phyloP scores from a whole-genome alignment of 2,113 vertebrate genomes.

The Delphinapterus leucas region DNA sequence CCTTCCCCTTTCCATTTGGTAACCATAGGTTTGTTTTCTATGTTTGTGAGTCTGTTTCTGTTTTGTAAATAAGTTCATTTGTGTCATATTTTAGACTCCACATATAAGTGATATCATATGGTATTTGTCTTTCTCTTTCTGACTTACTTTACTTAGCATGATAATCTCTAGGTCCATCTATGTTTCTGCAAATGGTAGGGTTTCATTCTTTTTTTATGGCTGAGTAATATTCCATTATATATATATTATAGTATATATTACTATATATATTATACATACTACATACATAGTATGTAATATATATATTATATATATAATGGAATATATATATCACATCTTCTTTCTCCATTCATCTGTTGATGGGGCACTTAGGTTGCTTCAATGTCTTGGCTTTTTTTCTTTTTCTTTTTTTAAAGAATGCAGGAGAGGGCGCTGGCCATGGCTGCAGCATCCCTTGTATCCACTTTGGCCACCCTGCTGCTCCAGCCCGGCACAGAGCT shows the following conservation, averaged over 20 bases:
- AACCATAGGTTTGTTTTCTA: neutral
- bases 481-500: no score
- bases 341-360: neutral
- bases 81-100: neutral
- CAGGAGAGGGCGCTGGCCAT: no score
- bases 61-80: neutral
- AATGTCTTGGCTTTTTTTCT: neutral
- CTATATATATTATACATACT: no score
- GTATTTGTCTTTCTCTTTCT: neutral
- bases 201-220: neutral
- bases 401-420: neutral
- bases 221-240: no score
- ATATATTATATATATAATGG: neutral
- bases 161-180: neutral
- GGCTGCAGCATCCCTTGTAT: no score
- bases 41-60: neutral
- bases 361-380: neutral
- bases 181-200: neutral
- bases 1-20: neutral
- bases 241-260: no score
- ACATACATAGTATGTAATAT: no score
- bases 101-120: neutral
- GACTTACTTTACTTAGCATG: neutral
- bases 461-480: no score
- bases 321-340: neutral